phyloP scores from a whole-genome alignment of 2,113 vertebrate species.

The Phrynocephalus versicolor region DNA sequence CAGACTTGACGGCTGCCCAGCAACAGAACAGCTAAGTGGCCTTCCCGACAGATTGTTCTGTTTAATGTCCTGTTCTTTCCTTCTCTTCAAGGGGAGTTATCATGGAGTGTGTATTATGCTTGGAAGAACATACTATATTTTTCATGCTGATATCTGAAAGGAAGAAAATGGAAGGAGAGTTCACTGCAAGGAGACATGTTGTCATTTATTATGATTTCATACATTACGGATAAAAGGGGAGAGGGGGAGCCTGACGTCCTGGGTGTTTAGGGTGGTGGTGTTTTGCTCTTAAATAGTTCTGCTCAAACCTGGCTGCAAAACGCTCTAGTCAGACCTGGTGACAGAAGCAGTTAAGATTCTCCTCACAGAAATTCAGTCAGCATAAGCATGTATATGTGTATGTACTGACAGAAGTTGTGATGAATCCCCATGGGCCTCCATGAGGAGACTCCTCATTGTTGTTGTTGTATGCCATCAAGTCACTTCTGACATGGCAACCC shows the following conservation, averaged over 20 bases:
- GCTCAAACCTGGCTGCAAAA: background rate
- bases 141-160: slow-evolving; percentile 3
- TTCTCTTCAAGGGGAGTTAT: slow-evolving; percentile 16
- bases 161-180: slow-evolving; percentile 10
- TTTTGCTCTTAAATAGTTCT: background rate
- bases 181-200: slow-evolving; percentile 14
- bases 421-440: too few species aligned
- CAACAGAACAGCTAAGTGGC: slow-evolving; percentile 34
- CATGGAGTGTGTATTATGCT: background rate
- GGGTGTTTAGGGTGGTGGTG: background rate
- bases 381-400: too few species aligned
- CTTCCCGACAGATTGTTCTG: slow-evolving; percentile 30
- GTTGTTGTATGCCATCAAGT: too few species aligned
- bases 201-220: background rate
- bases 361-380: too few species aligned
- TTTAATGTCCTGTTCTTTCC: background rate
- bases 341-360: background rate
- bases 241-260: background rate
- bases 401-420: too few species aligned
- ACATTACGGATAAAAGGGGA: fast-evolving
- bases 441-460: too few species aligned
- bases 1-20: background rate
- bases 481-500: too few species aligned
- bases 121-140: slow-evolving; percentile 16
- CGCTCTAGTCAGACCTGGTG: background rate